phyloP scores from a whole-genome alignment of 2,888 invertebrate species.

The Vesta saturnalis region DNA sequence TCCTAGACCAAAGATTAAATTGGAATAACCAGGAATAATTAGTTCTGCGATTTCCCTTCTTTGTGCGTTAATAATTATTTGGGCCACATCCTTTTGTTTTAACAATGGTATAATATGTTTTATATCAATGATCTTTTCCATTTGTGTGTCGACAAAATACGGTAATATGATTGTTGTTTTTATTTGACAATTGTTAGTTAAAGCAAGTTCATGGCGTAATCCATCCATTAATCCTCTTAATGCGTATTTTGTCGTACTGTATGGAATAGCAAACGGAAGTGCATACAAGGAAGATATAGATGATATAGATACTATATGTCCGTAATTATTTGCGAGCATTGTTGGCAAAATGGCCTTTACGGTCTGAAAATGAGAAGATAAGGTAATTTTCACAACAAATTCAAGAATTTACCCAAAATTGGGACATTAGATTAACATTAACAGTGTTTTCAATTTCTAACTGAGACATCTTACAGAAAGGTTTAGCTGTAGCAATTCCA shows the following conservation, averaged over 20 bases:
- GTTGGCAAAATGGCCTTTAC: constrained; percentile 80
- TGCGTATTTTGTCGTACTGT: constrained; percentile 84
- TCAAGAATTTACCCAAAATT: constrained; percentile 80
- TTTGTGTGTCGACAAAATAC: constrained; percentile 87
- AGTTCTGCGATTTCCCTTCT: constrained; percentile 69
- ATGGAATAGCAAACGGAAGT: constrained; percentile 80
- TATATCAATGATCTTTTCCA: constrained; percentile 80
- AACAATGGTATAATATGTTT: constrained; percentile 77
- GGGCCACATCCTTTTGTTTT: constrained; percentile 71
- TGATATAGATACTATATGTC: constrained; percentile 79
- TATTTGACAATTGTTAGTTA: constrained; percentile 64
- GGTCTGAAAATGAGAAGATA: constrained; percentile 64
- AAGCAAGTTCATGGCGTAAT: constrained; percentile 75
- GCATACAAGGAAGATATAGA: constrained; percentile 82
- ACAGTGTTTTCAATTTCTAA: constrained; percentile 76
- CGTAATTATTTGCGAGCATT: constrained; percentile 78
- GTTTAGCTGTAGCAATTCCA: constrained; percentile 84
- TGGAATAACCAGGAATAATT: constrained; percentile 68
- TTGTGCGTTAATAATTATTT: constrained; percentile 73
- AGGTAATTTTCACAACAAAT: constrained; percentile 38
- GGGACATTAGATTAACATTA: constrained; percentile 80
- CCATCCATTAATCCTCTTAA: constrained; percentile 88
- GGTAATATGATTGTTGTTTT: constrained; percentile 87
- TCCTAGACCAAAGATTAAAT: no score
- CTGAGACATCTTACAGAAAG: constrained; percentile 71